These are phyloP conservation scores for Teleogryllus oceanicus DNA, from an alignment of 2,888 invertebrate genomes.

Conservation along the genomic window DNA sequence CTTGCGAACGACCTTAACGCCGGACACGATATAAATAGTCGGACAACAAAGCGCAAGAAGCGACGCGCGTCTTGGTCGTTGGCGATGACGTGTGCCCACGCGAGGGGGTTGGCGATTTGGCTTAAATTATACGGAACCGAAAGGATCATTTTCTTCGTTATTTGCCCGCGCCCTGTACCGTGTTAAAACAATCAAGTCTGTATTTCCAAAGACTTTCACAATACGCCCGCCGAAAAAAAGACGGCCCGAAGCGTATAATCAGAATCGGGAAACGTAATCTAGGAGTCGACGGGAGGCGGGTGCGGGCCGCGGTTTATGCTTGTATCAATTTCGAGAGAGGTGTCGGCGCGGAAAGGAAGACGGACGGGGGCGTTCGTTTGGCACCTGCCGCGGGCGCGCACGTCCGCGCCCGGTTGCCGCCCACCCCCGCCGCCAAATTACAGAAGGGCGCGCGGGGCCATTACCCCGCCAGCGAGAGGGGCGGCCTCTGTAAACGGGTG, in stretches of 20 bases:
- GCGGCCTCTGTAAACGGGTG: too few relatives aligned
- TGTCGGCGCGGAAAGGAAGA: not conserved
- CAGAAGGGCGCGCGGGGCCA: not conserved
- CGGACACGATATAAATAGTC: not conserved
- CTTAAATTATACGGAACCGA: slow-evolving; percentile 6
- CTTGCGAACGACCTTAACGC: slow-evolving; percentile 7
- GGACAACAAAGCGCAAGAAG: not conserved
- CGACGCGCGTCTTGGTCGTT: not conserved
- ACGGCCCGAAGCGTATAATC: not conserved
- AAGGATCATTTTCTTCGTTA: not conserved
- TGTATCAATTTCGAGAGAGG: not conserved
- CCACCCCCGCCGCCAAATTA: slow-evolving; percentile 1
- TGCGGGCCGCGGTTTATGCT: not conserved
- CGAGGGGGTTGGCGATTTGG: not conserved
- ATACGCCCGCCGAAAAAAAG: not conserved
- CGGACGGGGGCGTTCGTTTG: not conserved
- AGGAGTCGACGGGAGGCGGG: not conserved
- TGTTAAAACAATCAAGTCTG: not conserved
- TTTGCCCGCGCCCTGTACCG: not conserved
- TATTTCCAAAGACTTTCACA: not conserved
- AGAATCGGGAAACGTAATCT: slow-evolving; percentile 18
- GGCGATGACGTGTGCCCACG: not conserved
- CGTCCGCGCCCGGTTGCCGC: not conserved
- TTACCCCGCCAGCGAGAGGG: not conserved
- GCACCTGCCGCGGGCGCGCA: slow-evolving; percentile 10